These are phyloP conservation scores for Melanostoma scalare DNA, from an alignment of 2,888 invertebrate species.

Conservation along the genomic window DNA sequence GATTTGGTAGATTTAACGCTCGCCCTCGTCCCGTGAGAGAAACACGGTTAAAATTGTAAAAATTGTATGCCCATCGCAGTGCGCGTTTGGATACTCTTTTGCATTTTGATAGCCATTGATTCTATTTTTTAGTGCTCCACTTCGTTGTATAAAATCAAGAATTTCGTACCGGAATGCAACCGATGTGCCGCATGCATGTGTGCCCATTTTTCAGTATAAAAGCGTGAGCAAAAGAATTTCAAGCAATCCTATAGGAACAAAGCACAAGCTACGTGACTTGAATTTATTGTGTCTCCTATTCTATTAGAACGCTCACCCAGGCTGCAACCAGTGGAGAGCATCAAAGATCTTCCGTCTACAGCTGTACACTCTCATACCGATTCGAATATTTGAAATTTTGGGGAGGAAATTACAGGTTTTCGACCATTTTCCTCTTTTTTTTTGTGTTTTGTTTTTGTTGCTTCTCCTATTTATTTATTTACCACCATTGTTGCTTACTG, in stretches of 20 bases:
- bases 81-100: constrained; percentile 32
- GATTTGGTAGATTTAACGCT: too few relatives aligned
- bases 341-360: constrained; percentile 66
- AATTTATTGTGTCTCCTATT: constrained; percentile 69
- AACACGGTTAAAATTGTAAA: constrained; percentile 18
- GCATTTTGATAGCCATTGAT: constrained; percentile 39
- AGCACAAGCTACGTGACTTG: constrained; percentile 67
- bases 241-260: constrained; percentile 65
- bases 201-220: constrained; percentile 3
- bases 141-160: constrained; percentile 27
- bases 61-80: constrained; percentile 11
- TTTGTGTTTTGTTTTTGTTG: constrained; percentile 15
- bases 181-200: constrained; percentile 56
- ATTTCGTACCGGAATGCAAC: constrained; percentile 58
- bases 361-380: constrained; percentile 49
- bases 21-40: too few relatives aligned
- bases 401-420: constrained; percentile 67
- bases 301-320: constrained; percentile 58
- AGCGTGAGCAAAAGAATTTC: constrained; percentile 52
- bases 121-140: constrained; percentile 11
- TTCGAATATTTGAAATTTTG: constrained; percentile 62
- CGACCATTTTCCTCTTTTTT: constrained; percentile 20
- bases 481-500: constrained; percentile 50
- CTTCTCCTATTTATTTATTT: constrained; percentile 67
- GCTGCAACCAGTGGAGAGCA: constrained; percentile 47